Percentiles rank a stretch among this genome's conserved stretches.
Conservation (phyloP, 2,113 vertebrate species). For the Carettochelys insculpta region DNA sequence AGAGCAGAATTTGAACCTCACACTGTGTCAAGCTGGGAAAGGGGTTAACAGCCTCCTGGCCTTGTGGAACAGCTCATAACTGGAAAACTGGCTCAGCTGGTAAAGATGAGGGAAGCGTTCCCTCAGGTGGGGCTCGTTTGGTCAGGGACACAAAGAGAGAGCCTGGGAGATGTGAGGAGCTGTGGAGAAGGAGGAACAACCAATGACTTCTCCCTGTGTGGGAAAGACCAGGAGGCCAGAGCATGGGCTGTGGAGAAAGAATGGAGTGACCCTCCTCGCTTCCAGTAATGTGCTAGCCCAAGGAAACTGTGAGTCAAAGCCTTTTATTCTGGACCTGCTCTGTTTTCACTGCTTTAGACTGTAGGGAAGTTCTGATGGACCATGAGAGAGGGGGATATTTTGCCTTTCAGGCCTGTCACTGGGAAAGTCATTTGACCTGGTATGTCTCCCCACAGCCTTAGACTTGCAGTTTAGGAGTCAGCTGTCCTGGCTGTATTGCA, state of each 20-base stretch:
- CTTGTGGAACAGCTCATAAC: not conserved
- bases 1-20: not conserved
- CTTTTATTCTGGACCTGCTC: not conserved
- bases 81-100: rapidly evolving
- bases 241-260: rapidly evolving
- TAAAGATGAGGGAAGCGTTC: not conserved
- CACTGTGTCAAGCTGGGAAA: not conserved
- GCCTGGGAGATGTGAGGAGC: not conserved
- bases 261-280: not conserved
- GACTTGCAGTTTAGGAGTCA: not conserved
- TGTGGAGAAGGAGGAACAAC: not conserved
- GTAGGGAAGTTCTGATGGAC: not conserved
- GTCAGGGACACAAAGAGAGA: too few species aligned
- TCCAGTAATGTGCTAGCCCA: not conserved
- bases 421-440: not conserved
- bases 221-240: not conserved
- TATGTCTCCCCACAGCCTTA: not conserved
- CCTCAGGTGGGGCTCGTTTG: not conserved
- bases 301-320: not conserved
- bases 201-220: not conserved
- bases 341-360: not conserved
- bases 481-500: not conserved
- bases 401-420: not conserved
- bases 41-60: not conserved
- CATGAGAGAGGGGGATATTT: not conserved